Evolutionary conservation across 2,113 vertebrate species (phyloP).

Genomic region (Hipposideros armiger): DNA sequence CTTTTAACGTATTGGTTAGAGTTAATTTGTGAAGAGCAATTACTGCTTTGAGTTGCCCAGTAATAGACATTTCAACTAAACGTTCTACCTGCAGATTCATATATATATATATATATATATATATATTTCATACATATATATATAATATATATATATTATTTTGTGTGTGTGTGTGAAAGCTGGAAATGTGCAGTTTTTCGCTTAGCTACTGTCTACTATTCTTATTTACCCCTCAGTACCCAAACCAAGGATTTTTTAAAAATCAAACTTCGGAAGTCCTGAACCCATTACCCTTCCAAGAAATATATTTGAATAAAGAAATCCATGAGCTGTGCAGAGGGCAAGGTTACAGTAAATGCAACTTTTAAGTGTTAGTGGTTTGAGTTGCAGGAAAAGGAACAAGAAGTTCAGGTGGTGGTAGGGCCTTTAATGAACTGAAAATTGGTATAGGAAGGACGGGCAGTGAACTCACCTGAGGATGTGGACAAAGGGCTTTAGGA

Average conservation of each 20-base stretch:
- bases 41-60: not conserved
- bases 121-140: too few relatives aligned
- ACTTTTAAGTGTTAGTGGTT: slow-evolving; percentile 43
- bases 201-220: slow-evolving; percentile 27
- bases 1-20: not conserved
- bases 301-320: slow-evolving; percentile 76
- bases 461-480: slow-evolving; percentile 30
- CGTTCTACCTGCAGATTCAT: not conserved
- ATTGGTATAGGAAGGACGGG: not conserved
- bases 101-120: not conserved
- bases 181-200: slow-evolving; percentile 51
- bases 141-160: too few relatives aligned
- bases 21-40: slow-evolving; percentile 40
- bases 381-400: slow-evolving; percentile 36
- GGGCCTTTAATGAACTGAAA: slow-evolving; percentile 46
- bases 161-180: not conserved
- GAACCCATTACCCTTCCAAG: slow-evolving; percentile 60
- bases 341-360: slow-evolving; percentile 46
- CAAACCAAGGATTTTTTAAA: slow-evolving; percentile 56
- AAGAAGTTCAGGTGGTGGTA: not conserved
- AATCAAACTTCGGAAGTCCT: slow-evolving; percentile 53
- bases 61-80: slow-evolving; percentile 29
- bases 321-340: slow-evolving; percentile 40
- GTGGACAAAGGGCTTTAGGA: not conserved
- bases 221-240: not conserved